Evolutionary conservation across 2,888 invertebrate genomes (phyloP).

Genomic region (Idaea straminata): DNA sequence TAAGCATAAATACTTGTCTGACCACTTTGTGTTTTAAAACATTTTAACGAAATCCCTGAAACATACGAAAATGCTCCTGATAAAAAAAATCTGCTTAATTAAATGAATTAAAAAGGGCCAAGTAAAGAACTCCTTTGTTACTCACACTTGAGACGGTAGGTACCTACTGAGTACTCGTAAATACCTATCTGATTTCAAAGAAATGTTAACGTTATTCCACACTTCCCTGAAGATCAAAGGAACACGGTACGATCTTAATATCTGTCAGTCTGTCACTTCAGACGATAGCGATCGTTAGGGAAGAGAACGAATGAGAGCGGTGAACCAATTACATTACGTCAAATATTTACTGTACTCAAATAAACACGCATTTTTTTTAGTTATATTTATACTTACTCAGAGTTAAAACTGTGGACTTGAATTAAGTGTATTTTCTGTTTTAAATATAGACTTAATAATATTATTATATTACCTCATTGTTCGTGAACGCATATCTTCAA

Average conservation of each 20-base stretch:
- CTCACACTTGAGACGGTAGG: not conserved
- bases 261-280: not conserved
- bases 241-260: not conserved
- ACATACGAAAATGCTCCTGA: not conserved
- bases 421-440: not conserved
- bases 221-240: not conserved
- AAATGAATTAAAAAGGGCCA: not conserved
- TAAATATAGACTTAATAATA: not conserved
- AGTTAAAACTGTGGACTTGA: not conserved
- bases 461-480: too few relatives aligned
- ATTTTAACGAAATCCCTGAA: not conserved
- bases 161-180: not conserved
- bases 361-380: not conserved
- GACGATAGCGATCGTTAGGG: not conserved
- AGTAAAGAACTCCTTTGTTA: not conserved
- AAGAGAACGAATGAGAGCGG: not conserved
- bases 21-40: too few relatives aligned
- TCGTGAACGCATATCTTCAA: too few relatives aligned
- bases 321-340: not conserved
- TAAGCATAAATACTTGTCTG: too few relatives aligned
- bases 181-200: not conserved
- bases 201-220: not conserved
- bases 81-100: not conserved
- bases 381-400: not conserved
- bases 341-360: not conserved